Percentiles rank a stretch among this genome's conserved stretches.
Conservation (phyloP, 1,140 invertebrate genomes). For the Monochamus saltuarius region DNA sequence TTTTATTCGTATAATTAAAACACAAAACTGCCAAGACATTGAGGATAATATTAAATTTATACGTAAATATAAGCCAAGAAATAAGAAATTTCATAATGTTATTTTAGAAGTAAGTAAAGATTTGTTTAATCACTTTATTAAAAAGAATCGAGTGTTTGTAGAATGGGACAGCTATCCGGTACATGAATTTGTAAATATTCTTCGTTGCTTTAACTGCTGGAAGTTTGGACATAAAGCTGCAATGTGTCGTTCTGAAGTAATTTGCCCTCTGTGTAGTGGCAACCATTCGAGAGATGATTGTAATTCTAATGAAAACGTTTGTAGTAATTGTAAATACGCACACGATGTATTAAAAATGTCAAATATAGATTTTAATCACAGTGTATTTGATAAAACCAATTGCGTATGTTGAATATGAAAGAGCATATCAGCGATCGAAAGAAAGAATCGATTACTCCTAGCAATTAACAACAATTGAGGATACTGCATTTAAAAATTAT, state of each 20-base stretch:
- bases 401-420: too few relatives aligned
- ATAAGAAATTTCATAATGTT: conserved; percentile 9
- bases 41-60: conserved; percentile 5
- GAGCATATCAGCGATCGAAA: too few relatives aligned
- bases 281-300: conserved; percentile 2
- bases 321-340: conserved; percentile 19
- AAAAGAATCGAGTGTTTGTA: conserved; percentile 8
- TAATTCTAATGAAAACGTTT: conserved; percentile 1
- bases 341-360: conserved; percentile 2
- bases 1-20: too few relatives aligned
- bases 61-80: conserved; percentile 4
- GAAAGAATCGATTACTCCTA: too few relatives aligned
- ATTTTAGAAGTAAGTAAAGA: background rate
- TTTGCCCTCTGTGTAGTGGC: conserved; percentile 7
- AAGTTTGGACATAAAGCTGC: conserved; percentile 15
- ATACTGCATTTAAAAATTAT: background rate
- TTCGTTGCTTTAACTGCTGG: conserved; percentile 19
- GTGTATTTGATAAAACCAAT: conserved; percentile 3
- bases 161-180: conserved; percentile 14
- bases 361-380: conserved; percentile 12
- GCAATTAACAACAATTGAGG: background rate
- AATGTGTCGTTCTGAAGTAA: conserved; percentile 5
- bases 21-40: too few relatives aligned
- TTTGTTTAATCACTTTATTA: conserved; percentile 3
- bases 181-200: conserved; percentile 6